phyloP scores from a whole-genome alignment of 2,113 vertebrate species.

The Thryonomys swinderianus region DNA sequence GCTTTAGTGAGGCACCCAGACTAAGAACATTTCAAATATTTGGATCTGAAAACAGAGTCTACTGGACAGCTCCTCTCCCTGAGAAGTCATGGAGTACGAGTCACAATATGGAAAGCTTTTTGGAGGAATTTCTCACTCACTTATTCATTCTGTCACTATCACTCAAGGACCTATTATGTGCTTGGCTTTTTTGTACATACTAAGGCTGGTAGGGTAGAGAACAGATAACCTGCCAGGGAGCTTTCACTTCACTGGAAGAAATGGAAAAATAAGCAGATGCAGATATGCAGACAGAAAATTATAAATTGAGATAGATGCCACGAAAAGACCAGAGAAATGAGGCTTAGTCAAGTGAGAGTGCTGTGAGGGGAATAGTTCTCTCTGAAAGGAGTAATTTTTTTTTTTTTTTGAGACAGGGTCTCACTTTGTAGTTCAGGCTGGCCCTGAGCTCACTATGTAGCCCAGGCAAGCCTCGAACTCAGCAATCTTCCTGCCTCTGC shows the following conservation, averaged over 20 bases:
- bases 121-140: not conserved
- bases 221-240: not conserved
- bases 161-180: not conserved
- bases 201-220: not conserved
- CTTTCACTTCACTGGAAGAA: not conserved
- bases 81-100: not conserved
- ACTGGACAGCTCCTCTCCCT: not conserved
- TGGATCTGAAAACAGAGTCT: not conserved
- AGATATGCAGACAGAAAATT: not conserved
- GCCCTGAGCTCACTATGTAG: too few relatives aligned
- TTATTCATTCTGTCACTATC: not conserved
- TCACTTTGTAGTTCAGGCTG: too few relatives aligned
- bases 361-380: too few relatives aligned
- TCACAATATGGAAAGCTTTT: rapidly evolving
- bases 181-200: not conserved
- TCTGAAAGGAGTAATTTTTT: not conserved
- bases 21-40: not conserved
- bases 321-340: not conserved
- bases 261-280: rapidly evolving
- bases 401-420: too few relatives aligned
- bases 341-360: not conserved
- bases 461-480: too few relatives aligned
- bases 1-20: not conserved
- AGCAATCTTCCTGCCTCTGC: too few relatives aligned
- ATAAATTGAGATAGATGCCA: not conserved